Conservation (phyloP, 2,113 vertebrate species). For the Tachysurus fulvidraco region DNA sequence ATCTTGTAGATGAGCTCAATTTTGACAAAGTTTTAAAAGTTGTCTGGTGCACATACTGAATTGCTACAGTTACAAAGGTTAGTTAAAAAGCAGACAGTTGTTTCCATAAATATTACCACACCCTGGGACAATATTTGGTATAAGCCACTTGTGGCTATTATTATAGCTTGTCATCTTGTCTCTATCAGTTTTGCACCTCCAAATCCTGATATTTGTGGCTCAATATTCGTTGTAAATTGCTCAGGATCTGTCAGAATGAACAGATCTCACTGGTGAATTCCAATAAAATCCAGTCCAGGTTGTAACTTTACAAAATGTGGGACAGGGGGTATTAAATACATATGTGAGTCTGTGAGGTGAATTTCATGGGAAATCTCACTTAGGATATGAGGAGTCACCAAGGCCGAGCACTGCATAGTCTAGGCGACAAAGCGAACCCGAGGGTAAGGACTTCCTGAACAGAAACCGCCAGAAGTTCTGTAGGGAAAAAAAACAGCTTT, state of each 20-base stretch:
- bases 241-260: background rate
- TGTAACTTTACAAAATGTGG: background rate
- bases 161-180: background rate
- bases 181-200: background rate
- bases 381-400: conserved; percentile 92
- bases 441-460: conserved; percentile 84
- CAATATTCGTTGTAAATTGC: background rate
- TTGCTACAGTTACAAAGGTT: too few species aligned
- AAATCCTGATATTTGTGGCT: background rate
- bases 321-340: background rate
- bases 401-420: conserved; percentile 89
- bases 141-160: background rate
- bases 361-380: conserved; percentile 72
- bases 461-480: conserved; percentile 94
- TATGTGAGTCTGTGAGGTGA: background rate
- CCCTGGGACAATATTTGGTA: background rate
- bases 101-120: background rate
- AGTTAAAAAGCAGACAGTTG: background rate
- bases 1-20: too few species aligned
- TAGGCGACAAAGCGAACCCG: conserved; percentile 79
- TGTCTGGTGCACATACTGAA: too few species aligned
- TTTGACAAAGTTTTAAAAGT: too few species aligned
- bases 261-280: background rate
- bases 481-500: background rate
- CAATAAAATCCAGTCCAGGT: background rate